Evolutionary conservation across 1,140 invertebrate species (phyloP).

Genomic region (Asbolus verrucosus): DNA sequence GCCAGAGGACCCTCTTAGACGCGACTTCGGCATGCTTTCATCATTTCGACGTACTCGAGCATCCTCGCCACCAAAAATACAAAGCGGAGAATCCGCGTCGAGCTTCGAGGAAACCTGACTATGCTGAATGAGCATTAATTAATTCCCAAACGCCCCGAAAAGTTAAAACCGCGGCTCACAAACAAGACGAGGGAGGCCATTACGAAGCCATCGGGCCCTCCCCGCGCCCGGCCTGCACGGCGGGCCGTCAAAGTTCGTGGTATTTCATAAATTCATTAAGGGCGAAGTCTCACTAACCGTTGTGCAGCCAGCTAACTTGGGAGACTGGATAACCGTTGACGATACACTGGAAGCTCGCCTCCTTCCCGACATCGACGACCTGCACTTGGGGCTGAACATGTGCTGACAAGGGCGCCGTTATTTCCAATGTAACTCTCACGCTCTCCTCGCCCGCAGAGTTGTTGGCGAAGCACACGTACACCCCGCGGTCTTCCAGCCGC

Average conservation of each 20-base stretch:
- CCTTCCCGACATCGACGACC: constrained; percentile 84
- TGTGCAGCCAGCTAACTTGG: constrained; percentile 85
- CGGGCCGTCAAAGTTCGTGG: background rate
- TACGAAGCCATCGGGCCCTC: background rate
- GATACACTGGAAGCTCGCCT: constrained; percentile 86
- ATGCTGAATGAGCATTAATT: too few species aligned
- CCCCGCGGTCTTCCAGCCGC: constrained; percentile 81
- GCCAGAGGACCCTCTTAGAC: too few species aligned
- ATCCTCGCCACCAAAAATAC: background rate
- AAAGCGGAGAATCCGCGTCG: too few species aligned
- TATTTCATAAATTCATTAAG: constrained; percentile 1
- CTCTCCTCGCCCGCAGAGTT: constrained; percentile 88
- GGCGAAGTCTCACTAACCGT: constrained; percentile 67
- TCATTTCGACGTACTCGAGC: too few species aligned
- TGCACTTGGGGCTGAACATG: constrained; percentile 80
- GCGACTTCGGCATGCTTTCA: too few species aligned
- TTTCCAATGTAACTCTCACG: constrained; percentile 76
- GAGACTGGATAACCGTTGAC: constrained; percentile 86
- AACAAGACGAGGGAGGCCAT: background rate
- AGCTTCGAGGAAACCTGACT: too few species aligned
- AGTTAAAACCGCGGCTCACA: constrained; percentile 1
- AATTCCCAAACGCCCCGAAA: background rate
- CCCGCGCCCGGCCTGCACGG: background rate
- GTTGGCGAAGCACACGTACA: constrained; percentile 89
- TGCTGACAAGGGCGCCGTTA: constrained; percentile 77